Percentiles rank a stretch among this genome's conserved stretches.
Conservation (phyloP, 2,888 invertebrate genomes). For the Imbricaverruca yamaguchii region DNA sequence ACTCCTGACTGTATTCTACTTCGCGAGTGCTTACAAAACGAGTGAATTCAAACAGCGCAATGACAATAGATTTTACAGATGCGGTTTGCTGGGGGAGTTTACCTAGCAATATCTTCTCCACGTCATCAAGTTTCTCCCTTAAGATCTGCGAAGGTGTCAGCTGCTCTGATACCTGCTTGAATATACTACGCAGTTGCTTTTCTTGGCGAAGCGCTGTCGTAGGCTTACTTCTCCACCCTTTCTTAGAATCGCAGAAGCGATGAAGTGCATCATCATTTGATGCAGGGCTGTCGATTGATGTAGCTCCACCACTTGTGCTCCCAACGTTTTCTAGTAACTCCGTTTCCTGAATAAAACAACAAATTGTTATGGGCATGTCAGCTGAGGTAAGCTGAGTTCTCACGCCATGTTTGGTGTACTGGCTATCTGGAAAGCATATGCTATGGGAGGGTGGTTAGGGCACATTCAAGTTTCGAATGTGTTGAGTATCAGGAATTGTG, state of each 20-base stretch:
- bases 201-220: background rate
- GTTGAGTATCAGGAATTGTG: too few species aligned
- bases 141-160: background rate
- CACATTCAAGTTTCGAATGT: too few species aligned
- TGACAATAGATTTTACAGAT: background rate
- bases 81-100: background rate
- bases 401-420: too few species aligned
- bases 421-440: too few species aligned
- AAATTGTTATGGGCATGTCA: background rate
- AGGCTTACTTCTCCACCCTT: background rate
- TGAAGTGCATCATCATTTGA: background rate
- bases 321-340: background rate
- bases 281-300: background rate
- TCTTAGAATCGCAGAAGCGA: background rate
- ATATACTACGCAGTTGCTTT: background rate
- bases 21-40: background rate
- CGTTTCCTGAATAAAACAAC: background rate
- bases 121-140: background rate
- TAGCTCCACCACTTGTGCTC: too few species aligned
- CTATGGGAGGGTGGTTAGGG: too few species aligned
- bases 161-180: background rate
- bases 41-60: background rate
- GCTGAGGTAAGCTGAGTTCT: too few species aligned
- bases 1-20: background rate
- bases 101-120: background rate